Conservation (phyloP, 2,888 invertebrate genomes). For the Amblyteles armatorius region DNA sequence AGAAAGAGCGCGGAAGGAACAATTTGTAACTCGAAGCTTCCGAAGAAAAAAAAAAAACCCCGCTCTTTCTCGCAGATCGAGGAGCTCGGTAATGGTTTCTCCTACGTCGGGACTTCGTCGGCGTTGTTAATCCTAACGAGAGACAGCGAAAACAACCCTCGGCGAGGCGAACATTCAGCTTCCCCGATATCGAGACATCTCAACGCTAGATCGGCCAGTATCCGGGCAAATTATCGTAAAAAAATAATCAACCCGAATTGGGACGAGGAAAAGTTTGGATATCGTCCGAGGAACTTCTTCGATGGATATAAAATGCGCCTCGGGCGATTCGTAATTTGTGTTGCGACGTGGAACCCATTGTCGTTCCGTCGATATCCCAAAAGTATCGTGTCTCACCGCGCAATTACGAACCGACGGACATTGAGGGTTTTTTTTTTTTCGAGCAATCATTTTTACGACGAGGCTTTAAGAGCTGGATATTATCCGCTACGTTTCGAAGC, state of each 20-base stretch:
- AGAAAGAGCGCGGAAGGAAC: neutral
- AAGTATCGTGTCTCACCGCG: neutral
- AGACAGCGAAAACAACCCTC: neutral
- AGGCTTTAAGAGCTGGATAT: neutral
- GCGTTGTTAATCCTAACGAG: neutral
- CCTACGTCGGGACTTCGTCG: neutral
- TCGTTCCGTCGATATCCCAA: neutral
- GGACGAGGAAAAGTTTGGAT: neutral
- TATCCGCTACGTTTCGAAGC: neutral
- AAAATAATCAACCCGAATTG: neutral
- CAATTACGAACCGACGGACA: neutral
- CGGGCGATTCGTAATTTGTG: neutral
- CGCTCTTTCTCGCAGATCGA: neutral
- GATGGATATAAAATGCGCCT: neutral
- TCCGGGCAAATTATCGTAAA: neutral
- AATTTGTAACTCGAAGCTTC: slow-evolving; percentile 6
- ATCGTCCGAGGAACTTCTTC: neutral
- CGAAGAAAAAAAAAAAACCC: neutral
- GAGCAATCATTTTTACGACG: neutral
- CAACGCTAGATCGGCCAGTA: neutral
- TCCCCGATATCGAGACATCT: neutral
- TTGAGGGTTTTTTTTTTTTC: neutral
- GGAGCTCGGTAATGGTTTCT: neutral
- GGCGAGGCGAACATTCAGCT: neutral
- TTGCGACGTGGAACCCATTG: neutral